Base-by-base conservation (phyloP, 2,888 invertebrate species). In the Microplitis deprimator region DNA sequence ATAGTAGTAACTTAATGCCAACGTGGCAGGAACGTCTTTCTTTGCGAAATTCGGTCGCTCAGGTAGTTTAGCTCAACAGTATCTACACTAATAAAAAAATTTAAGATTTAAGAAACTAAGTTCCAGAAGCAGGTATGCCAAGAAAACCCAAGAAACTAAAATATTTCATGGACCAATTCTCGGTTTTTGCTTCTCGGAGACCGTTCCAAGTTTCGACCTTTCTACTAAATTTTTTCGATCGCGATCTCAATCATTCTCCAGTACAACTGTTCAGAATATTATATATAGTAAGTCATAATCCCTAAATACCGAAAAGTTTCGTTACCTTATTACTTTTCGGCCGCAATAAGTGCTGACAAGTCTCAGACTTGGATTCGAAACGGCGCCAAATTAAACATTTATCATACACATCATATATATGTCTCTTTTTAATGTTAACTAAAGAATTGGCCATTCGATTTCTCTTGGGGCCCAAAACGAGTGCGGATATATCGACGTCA, bases 381-480 rank as follows among this genome's bases (percentile, higher is more conserved):
- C 59, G n/a, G 13, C n/a, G 59, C 6, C 59, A 59, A 59, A 59
- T 59, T 13, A 59, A 7, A 59, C 10, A 59, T 29, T 29, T 29
- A 29, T 29, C 59, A 59, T 59, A 59, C 5, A 59, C 4, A 59
- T 59, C 5, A 59, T 59, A 59, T 59, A 59, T 59, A 7, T n/a
- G n/a, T 59, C 10, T 59, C 3, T 62, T 8, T n/a, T 62, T 8
- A 16, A 16, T 16, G n/a, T 20, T 3, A 17, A 6, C 62, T 13
- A 7, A 7, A 16, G 62, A 62, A 62, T 20, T 38, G 16, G 3
- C 68, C 68, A 39, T 39, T n/a, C 74, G 74, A 75, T 77, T 77
- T 77, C 77, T 77, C 73, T 77, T 61, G 29, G 41, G n/a, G n/a
- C 73, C 68, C 68, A 77, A 77, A 77, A 73, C 62, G 73, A 77